Evolutionary conservation across 2,797 vertebrate species (phyloP), one percentile per base, ranked within the genome.

Genomic region (Yasuhikotakia modesta): DNA sequence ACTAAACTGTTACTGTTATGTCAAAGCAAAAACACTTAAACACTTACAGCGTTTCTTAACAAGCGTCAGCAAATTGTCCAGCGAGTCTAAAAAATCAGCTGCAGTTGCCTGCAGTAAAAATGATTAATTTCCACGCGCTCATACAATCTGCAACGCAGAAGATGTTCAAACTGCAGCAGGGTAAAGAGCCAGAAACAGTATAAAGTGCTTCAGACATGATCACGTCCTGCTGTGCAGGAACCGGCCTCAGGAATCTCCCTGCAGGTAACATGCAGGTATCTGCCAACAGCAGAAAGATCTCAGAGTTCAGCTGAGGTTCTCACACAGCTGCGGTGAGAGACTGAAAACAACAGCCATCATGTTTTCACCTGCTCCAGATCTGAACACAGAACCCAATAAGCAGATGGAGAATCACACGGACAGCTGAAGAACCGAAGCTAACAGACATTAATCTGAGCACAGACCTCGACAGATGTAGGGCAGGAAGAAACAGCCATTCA

Each of bases 151-250:
- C 14, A 61, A 45, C 1, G 17, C 22, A 24, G 61, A 69, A 69
- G 27, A 60, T 55, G n/a, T 69, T 68, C 12, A 32, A 69, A 60
- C 43, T 50, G 46, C 63, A 48, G 24, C n/a, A 76, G 24, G 53
- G 35, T 50, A 45, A 39, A 8, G n/a, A 75, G 30, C 19, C 27
- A 7, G 63, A 65, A 75, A 66, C 70, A 57, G 4, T 52, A 35
- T 12, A 52, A 70, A 50, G 21, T 30, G 35, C 30, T 69, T 77
- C 50, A 70, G 53, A 39, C 55, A 61, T 14, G 17, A 77, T 77
- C 27, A 50, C 69, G 45, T 14, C 19, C 39, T 0, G 5, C 27
- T 43, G 22, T 32, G 43, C 66, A 70, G 21, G 55, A 77, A 69
- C 43, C 24, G 74, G 30, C 66, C 55, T 52, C 53, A 0, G 45